Evolutionary conservation across 2,888 invertebrate genomes (phyloP).

Genomic region (Eilema caniola): DNA sequence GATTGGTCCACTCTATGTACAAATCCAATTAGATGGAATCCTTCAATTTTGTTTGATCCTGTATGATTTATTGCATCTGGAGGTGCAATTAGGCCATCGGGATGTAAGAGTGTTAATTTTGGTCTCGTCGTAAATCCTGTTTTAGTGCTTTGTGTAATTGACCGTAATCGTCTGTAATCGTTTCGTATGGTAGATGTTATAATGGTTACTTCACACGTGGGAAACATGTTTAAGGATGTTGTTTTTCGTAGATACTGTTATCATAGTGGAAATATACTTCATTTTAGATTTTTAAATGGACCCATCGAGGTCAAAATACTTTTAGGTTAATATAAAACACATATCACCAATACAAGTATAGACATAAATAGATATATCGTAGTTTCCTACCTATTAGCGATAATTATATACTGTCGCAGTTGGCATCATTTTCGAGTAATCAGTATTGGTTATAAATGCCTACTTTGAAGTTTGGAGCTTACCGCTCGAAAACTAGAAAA

Average conservation of each 20-base stretch:
- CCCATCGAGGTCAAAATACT: neutral
- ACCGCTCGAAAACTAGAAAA: constrained; percentile 15
- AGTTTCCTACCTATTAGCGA: neutral
- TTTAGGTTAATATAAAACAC: neutral
- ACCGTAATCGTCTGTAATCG: constrained; percentile 72
- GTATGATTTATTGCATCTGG: constrained; percentile 76
- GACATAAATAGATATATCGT: neutral
- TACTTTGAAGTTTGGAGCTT: constrained; percentile 12
- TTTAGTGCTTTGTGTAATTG: constrained; percentile 74
- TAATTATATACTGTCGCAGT: neutral
- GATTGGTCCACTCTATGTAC: constrained; percentile 81
- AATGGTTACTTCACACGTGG: constrained; percentile 66
- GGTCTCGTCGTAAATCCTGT: constrained; percentile 77
- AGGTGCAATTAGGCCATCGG: constrained; percentile 74
- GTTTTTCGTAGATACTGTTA: constrained; percentile 32
- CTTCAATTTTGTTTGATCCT: constrained; percentile 78
- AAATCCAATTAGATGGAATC: constrained; percentile 84
- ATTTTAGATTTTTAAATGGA: neutral
- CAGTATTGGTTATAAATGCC: neutral
- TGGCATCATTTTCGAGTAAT: constrained; percentile 11
- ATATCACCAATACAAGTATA: neutral
- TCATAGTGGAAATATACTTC: constrained; percentile 16
- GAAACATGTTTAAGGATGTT: constrained; percentile 55
- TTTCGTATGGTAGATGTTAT: constrained; percentile 62
- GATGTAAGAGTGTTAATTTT: constrained; percentile 77